These are phyloP conservation scores for Coptodon bakossiorum DNA, from an alignment of 2,113 vertebrate genomes.

Conservation along the genomic window DNA sequence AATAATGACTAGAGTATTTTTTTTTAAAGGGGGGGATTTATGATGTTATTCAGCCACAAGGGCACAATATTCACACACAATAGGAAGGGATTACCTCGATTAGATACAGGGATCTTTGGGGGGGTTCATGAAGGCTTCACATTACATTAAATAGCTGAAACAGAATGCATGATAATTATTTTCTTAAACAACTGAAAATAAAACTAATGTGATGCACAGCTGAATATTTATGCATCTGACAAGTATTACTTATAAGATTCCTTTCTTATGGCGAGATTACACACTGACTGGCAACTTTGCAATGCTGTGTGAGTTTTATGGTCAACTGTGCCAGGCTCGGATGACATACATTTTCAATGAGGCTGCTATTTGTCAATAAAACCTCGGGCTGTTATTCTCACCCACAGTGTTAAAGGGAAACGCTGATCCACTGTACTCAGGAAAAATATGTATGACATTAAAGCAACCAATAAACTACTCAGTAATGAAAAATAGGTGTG, in stretches of 20 bases:
- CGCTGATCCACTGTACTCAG: neutral
- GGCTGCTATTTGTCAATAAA: neutral
- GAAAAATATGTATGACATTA: constrained; percentile 3
- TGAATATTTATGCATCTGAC: neutral
- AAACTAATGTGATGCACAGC: neutral
- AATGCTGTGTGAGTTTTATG: neutral
- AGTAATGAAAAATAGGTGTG: neutral
- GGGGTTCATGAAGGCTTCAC: neutral
- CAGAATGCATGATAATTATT: neutral
- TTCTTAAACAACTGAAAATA: neutral
- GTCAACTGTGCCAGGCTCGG: neutral
- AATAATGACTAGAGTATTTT: neutral
- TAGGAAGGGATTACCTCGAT: neutral
- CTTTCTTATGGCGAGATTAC: neutral
- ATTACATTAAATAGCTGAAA: neutral
- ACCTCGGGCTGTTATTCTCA: neutral
- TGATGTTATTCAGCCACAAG: neutral
- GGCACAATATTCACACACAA: neutral
- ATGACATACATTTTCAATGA: neutral
- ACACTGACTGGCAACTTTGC: neutral
- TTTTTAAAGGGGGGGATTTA: neutral
- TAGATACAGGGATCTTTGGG: neutral
- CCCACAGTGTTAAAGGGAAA: neutral
- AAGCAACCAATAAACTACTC: constrained; percentile 13
- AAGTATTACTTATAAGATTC: neutral